Evolutionary conservation across 2,888 invertebrate species (phyloP), one percentile per base, ranked within the genome.

Genomic region (Microchrysa polita): DNA sequence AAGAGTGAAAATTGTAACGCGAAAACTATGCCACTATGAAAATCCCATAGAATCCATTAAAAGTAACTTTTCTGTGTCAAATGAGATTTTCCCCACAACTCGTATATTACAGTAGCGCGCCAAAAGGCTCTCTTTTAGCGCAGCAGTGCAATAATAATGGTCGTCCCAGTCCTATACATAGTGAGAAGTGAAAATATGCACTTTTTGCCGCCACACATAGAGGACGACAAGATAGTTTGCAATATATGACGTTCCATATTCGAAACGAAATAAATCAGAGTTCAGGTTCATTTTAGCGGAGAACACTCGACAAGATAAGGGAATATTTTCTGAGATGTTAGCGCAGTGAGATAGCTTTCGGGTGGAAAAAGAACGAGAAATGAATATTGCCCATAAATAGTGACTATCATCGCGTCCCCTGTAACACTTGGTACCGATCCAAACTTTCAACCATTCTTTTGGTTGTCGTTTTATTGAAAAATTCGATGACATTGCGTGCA

Each of bases 61-160:
- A 69, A 55, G 69, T 69, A 69, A 69, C 40, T 69, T 69, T 69
- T 69, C 69, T 69, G 57, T 69, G 69, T 69, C 69, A 69, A 69
- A 52, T 40, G 69, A 69, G 40, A 34, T 57, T 69, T 57, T 40
- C 57, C 27, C 48, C 34, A 27, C 22, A 20, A 22, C n/a, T 52
- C 27, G 53, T 53, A 14, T 67, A 42, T 42, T n/a, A n/a, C n/a
- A n/a, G n/a, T n/a, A n/a, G n/a, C 22, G 23, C 10, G 23, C 0
- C 34, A 9, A 61, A 61, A n/a, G 14, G 18, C 61, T n/a, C 9
- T 10, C 27, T 22, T 7, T 5, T 12, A 52, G 52, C 18, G 20
- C 5, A 34, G 27, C 27, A 34, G 27, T 34, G 18, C 55, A 55
- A 14, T 55, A 55, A 14, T 55, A 55, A 55, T 16, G 18, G 20